Evolutionary conservation across 2,888 invertebrate genomes (phyloP), one percentile per base, ranked within the genome.

Genomic region (Omphaloscelis lunosa): DNA sequence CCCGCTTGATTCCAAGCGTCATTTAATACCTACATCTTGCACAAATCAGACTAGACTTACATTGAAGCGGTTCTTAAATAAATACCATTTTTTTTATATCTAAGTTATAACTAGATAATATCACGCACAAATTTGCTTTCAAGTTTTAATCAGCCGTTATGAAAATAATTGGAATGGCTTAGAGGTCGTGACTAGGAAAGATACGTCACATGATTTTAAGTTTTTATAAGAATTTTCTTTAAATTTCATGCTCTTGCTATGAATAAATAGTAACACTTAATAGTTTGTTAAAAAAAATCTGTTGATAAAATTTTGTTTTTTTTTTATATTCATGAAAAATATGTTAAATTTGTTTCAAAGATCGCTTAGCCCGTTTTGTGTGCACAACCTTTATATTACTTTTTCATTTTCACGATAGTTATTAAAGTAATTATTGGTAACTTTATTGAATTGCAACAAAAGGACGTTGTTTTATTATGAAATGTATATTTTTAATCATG

Each of bases 11-110:
- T 75, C 89, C 66, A 65, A 79, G 58, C 65, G 20, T 91, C 39
- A 45, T 66, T 83, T 89, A 90, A 90, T 77, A 80, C 66, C 82
- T 84, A 82, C 68, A 70, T 79, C 68, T 87, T 85, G 92, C 93
- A 93, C 91, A 93, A 92, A 89, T 92, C 92, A 91, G 94, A 95
- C 95, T 95, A 95, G 94, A 94, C 87, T 91, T 89, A 89, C 63
- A 88, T 89, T 91, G 90, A 95, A 95, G 93, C 92, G 73, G 81
- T 80, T 86, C 90, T 93, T 94, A 93, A 91, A 91, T 89, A 91
- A 91, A 90, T 90, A 90, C 79, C 86, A 86, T 90, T 84, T 90
- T 41, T 34, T 85, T 89, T 90, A 91, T 91, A 89, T 87, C 86
- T 90, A 91, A 81, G 91, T 94, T 94, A 95, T 84, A 93, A 84